Conservation (phyloP, 1,140 invertebrate genomes). For the Drosophila nikananu region DNA sequence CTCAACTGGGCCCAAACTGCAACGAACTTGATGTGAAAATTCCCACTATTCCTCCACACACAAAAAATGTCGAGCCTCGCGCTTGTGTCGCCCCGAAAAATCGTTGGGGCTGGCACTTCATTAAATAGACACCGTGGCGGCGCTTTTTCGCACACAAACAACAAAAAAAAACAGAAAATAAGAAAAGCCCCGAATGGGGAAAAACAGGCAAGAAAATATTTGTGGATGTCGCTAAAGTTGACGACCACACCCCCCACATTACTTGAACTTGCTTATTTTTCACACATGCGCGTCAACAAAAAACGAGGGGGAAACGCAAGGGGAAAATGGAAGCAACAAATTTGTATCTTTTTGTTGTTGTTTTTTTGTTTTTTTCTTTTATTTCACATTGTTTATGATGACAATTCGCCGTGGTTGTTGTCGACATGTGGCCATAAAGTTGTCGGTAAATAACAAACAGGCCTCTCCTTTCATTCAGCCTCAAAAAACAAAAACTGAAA, state of each 20-base stretch:
- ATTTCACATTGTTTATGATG: conserved; percentile 74
- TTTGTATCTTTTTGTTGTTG: conserved; percentile 40
- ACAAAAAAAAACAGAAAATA: conserved; percentile 1
- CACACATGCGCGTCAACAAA: conserved; percentile 73
- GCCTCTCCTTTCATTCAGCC: conserved; percentile 35
- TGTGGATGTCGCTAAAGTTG: conserved; percentile 28
- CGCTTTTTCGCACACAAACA: conserved; percentile 61
- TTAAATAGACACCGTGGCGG: conserved; percentile 75
- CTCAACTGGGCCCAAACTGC: conserved; percentile 18
- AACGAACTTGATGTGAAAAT: conserved; percentile 68
- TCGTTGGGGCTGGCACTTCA: conserved; percentile 68
- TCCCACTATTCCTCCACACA: conserved; percentile 59
- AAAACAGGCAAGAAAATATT: conserved; percentile 31
- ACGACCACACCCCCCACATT: conserved; percentile 69
- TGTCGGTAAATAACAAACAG: conserved; percentile 82
- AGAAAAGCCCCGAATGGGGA: conserved; percentile 21
- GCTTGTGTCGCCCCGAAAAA: conserved; percentile 20
- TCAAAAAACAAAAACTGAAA: conserved; percentile 20
- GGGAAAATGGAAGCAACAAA: conserved; percentile 67
- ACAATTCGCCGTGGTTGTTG: conserved; percentile 60
- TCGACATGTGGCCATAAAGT: conserved; percentile 80
- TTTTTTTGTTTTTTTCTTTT: background rate
- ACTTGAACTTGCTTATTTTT: conserved; percentile 73
- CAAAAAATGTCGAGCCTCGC: conserved; percentile 39
- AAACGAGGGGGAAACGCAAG: background rate